Evolutionary conservation across 2,888 invertebrate genomes (phyloP).

Genomic region (Melieria omissa): DNA sequence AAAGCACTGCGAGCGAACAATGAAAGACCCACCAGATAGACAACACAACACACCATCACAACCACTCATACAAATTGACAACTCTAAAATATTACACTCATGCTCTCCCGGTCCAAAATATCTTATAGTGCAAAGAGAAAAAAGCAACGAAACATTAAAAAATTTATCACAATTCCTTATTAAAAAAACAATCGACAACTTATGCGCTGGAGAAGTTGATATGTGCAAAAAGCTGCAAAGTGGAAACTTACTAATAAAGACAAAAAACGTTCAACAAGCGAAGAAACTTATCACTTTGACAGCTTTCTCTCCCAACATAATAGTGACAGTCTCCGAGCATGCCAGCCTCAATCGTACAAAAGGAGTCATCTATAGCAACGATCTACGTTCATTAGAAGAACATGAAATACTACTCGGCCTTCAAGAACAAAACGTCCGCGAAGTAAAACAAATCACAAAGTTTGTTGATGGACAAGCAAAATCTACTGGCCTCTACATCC

Average conservation of each 20-base stretch:
- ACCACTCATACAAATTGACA: too few relatives aligned
- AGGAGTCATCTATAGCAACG: constrained; percentile 9
- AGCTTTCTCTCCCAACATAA: background rate
- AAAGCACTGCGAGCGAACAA: too few relatives aligned
- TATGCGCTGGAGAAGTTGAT: background rate
- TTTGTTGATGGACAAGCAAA: background rate
- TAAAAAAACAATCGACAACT: background rate
- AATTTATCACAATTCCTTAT: background rate
- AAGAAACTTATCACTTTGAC: background rate
- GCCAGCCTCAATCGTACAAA: background rate
- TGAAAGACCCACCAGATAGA: too few relatives aligned
- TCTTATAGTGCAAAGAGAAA: background rate
- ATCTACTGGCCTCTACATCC: constrained; percentile 19
- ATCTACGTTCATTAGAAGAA: constrained; percentile 14
- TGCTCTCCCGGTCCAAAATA: background rate
- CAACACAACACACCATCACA: too few relatives aligned
- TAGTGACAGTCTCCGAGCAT: background rate
- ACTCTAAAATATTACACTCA: too few relatives aligned
- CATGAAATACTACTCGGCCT: constrained; percentile 19
- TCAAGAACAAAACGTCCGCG: constrained; percentile 8
- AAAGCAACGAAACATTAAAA: background rate
- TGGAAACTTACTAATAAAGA: constrained; percentile 13
- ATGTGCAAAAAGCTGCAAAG: background rate
- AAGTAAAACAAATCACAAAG: constrained; percentile 21
- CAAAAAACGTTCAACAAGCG: constrained; percentile 3